Base-by-base conservation (phyloP, 2,888 invertebrate species). In the Drosophila demipolita region DNA sequence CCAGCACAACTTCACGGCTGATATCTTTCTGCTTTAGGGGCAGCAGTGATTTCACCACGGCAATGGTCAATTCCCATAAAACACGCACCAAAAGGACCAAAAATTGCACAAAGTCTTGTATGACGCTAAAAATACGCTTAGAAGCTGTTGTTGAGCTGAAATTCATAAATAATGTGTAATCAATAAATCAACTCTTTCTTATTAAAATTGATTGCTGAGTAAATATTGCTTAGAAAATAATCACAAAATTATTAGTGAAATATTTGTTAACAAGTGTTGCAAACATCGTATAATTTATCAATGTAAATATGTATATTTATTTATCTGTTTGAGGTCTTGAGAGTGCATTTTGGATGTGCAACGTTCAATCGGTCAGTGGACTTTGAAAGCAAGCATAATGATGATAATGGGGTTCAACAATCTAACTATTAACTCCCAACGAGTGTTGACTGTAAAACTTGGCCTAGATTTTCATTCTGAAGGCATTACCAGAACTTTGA, bases 1-100 rank as follows among this genome's bases (percentile, higher is more conserved):
- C 97, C 93, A 98, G 93, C 67, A 97, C 95, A 72, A 97, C 94
- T 93, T 98, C 97, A 11, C 95, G 96, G 62, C 94, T 94, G 6
- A 98, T 95, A 74, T 95, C 95, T 93, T 97, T 97, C 52, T 95
- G 94, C 48, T 95, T 94, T n/a, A 75, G 88, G 6, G 86, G 87
- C 23, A 89, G 52, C 11, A 91, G 42, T 8, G 72, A 62, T 50
- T 90, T 84, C 2, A 89, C 61, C 17, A 76, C 42, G 1, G 66
- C 71, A 4, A 80, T 60, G 26, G 90, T 65, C 23, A 92, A 59
- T 64, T 91, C 91, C 12, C 92, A 20, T 1, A 90, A 52, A 15
- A 93, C 82, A 36, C 88, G 83, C 7, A 78, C 45, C 2, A 89
- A 83, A 15, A 92, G 70, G 35, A 91, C 53, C 1, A 91, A 60